A percentile compares a stretch with the other conserved stretches of the same genome.
phyloP scores from a whole-genome alignment of 2,888 invertebrate species.

The Lepidocyrtinus sp. region DNA sequence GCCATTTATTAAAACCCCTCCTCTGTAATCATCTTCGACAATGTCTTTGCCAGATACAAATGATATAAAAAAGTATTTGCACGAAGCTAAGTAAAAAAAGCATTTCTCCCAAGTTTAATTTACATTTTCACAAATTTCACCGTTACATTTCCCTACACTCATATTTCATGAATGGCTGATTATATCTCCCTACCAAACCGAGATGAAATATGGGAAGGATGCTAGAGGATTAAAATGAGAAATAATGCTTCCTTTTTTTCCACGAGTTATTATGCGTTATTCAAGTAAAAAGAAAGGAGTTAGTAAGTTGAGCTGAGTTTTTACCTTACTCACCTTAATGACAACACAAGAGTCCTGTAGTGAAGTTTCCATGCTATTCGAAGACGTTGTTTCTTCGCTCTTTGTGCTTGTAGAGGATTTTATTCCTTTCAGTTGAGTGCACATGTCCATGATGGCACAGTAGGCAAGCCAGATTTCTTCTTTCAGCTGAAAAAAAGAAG shows the following conservation, averaged over 20 bases:
- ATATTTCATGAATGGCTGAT: not conserved
- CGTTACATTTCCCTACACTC: not conserved
- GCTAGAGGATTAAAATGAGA: not conserved
- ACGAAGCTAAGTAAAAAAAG: too few species aligned
- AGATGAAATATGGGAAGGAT: not conserved
- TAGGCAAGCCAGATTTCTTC: slow-evolving; percentile 74
- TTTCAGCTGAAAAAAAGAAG: slow-evolving; percentile 71
- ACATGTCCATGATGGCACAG: slow-evolving; percentile 73
- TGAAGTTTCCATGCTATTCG: slow-evolving; percentile 69
- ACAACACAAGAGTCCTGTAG: slow-evolving; percentile 64
- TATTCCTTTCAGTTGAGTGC: slow-evolving; percentile 71
- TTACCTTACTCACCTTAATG: slow-evolving; percentile 62
- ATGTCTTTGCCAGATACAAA: too few species aligned
- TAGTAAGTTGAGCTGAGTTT: too few species aligned
- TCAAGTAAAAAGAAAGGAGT: slow-evolving; percentile 4
- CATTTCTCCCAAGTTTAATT: too few species aligned
- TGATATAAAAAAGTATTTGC: too few species aligned
- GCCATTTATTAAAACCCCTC: not conserved
- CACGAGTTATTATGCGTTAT: not conserved
- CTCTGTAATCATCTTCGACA: not conserved
- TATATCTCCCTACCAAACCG: not conserved
- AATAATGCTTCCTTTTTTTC: not conserved
- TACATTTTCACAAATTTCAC: too few species aligned
- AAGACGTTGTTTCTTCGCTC: slow-evolving; percentile 63
- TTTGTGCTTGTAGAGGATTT: slow-evolving; percentile 61